These are phyloP conservation scores for Callipepla squamata DNA, from an alignment of 2,113 vertebrate species.

Conservation along the genomic window DNA sequence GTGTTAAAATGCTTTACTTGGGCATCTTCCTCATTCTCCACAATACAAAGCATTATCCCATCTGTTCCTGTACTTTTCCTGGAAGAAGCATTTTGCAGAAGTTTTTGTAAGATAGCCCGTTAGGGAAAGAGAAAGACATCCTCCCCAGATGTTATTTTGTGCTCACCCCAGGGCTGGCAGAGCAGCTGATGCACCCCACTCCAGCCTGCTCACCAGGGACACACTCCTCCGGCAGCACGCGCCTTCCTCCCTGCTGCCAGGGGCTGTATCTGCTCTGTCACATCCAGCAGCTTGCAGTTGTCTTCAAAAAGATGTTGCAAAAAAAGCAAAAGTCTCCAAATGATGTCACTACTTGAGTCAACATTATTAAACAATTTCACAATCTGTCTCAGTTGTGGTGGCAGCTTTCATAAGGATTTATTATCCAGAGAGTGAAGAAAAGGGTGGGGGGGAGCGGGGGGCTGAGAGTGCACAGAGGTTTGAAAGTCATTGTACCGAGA, in stretches of 20 bases:
- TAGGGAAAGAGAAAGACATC: neutral
- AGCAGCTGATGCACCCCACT: neutral
- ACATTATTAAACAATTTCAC: conserved; percentile 75
- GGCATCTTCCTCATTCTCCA: neutral
- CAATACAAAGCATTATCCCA: neutral
- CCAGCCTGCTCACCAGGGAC: neutral
- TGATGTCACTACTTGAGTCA: conserved; percentile 68
- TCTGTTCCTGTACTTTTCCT: neutral
- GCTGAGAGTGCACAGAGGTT: conserved; percentile 34
- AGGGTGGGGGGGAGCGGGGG: neutral
- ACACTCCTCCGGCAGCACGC: neutral
- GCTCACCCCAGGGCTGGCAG: neutral
- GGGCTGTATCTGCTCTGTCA: neutral
- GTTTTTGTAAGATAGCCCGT: neutral
- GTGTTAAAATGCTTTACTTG: neutral
- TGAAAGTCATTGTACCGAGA: conserved; percentile 72
- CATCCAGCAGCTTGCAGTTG: neutral
- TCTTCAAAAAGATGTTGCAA: conserved; percentile 26
- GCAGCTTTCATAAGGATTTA: conserved; percentile 76
- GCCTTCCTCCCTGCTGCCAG: neutral
- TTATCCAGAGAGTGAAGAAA: conserved; percentile 57
- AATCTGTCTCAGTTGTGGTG: conserved; percentile 55
- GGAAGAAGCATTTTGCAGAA: neutral
- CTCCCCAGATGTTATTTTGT: neutral
- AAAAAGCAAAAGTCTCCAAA: conserved; percentile 54